Percentiles rank a stretch among this genome's conserved stretches.
Evolutionary conservation across 1,140 invertebrate species (phyloP).

Genomic region (Grapholita molesta): DNA sequence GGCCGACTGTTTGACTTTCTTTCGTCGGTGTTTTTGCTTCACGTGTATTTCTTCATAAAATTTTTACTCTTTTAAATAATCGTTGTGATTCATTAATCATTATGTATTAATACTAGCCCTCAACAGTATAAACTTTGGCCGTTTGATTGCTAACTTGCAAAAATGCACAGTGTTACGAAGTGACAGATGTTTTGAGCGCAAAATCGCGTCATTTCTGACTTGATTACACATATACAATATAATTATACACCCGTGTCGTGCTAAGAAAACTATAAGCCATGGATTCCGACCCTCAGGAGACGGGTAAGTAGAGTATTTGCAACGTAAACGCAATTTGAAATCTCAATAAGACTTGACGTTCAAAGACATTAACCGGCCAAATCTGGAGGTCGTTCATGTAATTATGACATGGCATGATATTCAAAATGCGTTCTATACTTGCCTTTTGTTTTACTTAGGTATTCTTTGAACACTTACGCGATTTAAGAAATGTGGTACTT

Average conservation of each 20-base stretch:
- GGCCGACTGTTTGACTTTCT: constrained; percentile 11
- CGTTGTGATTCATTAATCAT: not conserved
- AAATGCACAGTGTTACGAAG: constrained; percentile 2
- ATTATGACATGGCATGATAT: not conserved
- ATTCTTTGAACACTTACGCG: not conserved
- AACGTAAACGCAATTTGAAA: not conserved
- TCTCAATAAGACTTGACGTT: not conserved
- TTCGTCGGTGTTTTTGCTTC: constrained; percentile 4
- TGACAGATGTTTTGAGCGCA: constrained; percentile 8
- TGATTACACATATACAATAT: not conserved
- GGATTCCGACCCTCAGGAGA: constrained; percentile 1
- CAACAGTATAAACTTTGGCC: not conserved
- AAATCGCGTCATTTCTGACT: not conserved
- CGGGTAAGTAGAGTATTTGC: not conserved
- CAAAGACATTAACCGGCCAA: not conserved
- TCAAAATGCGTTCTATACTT: not conserved
- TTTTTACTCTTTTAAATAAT: not conserved
- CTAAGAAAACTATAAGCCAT: not conserved
- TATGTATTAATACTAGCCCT: not conserved
- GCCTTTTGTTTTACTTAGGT: not conserved
- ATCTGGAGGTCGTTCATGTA: not conserved
- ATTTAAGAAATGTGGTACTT: not conserved
- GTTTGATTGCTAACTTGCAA: not conserved
- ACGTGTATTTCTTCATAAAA: not conserved
- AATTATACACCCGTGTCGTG: not conserved